Evolutionary conservation across 2,113 vertebrate species (phyloP).

Genomic region (Suricata suricatta): DNA sequence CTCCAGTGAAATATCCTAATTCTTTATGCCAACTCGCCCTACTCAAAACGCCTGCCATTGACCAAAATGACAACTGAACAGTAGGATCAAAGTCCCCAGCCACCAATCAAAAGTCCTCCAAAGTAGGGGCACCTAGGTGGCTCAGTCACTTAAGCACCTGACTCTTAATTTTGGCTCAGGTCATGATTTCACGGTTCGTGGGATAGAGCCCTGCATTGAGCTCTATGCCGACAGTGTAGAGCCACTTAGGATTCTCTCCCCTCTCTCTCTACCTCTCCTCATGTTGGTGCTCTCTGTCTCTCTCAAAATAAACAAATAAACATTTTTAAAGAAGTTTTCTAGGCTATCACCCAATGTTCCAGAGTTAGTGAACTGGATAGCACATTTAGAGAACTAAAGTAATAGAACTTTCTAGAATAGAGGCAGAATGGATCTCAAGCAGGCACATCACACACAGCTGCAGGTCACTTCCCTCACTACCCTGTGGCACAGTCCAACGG

Average conservation of each 20-base stretch:
- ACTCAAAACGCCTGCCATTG: background rate
- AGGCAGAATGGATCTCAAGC: background rate
- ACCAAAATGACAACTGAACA: background rate
- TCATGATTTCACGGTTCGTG: no score
- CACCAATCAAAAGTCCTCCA: background rate
- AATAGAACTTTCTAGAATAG: background rate
- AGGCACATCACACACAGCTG: background rate
- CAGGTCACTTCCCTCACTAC: background rate
- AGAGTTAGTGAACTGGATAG: background rate
- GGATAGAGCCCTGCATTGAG: no score
- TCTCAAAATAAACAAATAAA: no score
- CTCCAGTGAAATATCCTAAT: background rate
- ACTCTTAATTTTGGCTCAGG: no score
- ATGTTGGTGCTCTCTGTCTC: no score
- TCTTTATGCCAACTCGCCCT: background rate
- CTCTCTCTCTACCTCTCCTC: no score
- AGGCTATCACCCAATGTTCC: background rate
- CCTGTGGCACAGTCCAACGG: background rate
- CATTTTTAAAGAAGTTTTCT: background rate
- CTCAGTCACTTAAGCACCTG: no score
- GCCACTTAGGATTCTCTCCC: no score
- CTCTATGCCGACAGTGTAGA: no score
- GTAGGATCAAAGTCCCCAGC: background rate
- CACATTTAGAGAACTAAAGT: background rate
- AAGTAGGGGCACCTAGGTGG: no score